Evolutionary conservation across 1,140 invertebrate genomes (phyloP), one percentile per base, ranked within the genome.

Genomic region (Teleogryllus occipitalis): DNA sequence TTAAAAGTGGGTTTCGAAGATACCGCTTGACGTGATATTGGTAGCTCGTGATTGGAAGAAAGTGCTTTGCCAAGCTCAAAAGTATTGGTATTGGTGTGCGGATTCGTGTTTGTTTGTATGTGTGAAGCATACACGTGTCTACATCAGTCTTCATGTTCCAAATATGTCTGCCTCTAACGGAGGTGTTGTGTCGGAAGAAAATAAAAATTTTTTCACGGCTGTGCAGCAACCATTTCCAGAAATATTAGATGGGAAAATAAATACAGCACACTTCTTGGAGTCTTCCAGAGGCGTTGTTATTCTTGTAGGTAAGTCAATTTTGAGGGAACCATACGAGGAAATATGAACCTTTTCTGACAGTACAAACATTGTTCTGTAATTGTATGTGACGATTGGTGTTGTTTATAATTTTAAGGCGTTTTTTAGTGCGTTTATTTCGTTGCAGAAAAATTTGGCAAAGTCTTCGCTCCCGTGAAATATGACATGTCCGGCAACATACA

Each of bases 401-500:
- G 12, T 76, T 47, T 76, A 76, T 18, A 2, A 4, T 72, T 72
- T n/a, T 72, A 72, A 72, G n/a, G 6, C n/a, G 65, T 72, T n/a
- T 15, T 80, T 22, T 76, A 76, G 21, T 47, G 76, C 75, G 10
- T 76, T 78, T 47, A 78, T 80, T 77, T 80, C 82, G 79, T 89
- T 89, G 82, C 86, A 94, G 93, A 93, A 83, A 88, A 89, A 84
- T 90, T 93, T 84, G 93, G 93, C 80, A 93, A 90, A 86, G 85
- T 91, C 7, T 94, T 94, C 84, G 87, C 89, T 73, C 90, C 92
- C 15, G 89, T 94, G 27, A 91, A 90, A 83, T 89, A 89, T 86
- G 93, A 94, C 83, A 92, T 94, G 88, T 89, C 90, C 85, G 90
- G 89, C 82, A 94, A 93, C 85, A 90, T 94, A 82, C 88, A 91